Evolutionary conservation across 2,113 vertebrate species (phyloP), one percentile per base, ranked within the genome.

Genomic region (Cheilinus undulatus): DNA sequence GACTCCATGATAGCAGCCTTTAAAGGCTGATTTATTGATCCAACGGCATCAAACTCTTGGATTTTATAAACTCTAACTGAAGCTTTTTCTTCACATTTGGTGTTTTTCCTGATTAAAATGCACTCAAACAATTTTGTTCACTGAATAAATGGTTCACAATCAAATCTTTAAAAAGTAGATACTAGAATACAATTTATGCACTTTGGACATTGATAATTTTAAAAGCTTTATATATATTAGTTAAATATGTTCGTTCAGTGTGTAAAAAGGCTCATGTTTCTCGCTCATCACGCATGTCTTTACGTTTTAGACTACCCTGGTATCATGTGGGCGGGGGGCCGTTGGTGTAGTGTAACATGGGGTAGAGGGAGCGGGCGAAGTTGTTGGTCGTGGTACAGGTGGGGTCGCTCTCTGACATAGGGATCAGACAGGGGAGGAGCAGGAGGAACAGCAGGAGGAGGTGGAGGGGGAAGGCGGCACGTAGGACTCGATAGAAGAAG

Each of bases 311-410:
- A 5, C n/a, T n/a, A 6, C 12, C 9, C 53, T 9, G 5, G n/a
- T 7, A 17, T 85, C 79, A 95, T 36, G 95, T 97, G 3, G 98
- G 98, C 0, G 97, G 98, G 0, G 97, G 97, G 1, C 98, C 97
- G 0, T 97, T 97, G 86, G 94, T 97, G 73, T 99, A 99, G 40
- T 63, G 93, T 54, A 99, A 83, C 97, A 97, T 99, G 46, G 95
- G 97, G 78, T 97, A 93, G 68, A 99, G 96, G 19, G 98, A 99
- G 5, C 94, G 91, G 65, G 97, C 96, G 0, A 99, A 98, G 92
- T 97, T 98, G 92, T 99, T 99, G 83, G 94, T 85, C 28, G 92
- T 92, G 0, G 94, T 91, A 74, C 98, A 99, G 92, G 95, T 94
- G 85, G 95, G 93, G 59, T 96, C 94, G 1, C 95, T 93, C 56